Conservation (phyloP, 92 coral and sea anemone species). For the Galaxea fascicularis region DNA sequence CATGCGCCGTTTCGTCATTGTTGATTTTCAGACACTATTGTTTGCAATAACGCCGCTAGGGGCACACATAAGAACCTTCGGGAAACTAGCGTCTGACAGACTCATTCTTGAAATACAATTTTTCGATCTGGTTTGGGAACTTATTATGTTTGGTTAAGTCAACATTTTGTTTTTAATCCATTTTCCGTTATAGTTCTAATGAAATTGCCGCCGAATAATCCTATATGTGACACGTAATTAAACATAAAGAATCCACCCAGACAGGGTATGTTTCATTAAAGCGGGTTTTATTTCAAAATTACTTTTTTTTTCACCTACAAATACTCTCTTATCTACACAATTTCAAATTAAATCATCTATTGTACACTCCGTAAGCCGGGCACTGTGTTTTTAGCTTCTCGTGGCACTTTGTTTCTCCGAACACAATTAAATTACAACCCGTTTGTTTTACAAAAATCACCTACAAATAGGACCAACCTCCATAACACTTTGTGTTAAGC, state of each 20-base stretch:
- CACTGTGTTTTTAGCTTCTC: conserved; percentile 1
- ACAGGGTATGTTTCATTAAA: conserved; percentile 51
- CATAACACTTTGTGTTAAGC: conserved; percentile 52
- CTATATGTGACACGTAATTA: conserved; percentile 6
- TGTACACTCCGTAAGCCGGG: conserved; percentile 32
- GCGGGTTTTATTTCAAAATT: conserved; percentile 88
- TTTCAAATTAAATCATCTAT: conserved; percentile 46
- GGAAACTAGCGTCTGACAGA: conserved; percentile 14
- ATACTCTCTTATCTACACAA: conserved; percentile 50
- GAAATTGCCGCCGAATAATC: conserved; percentile 53
- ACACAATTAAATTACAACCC: conserved; percentile 52
- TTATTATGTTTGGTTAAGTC: conserved; percentile 64
- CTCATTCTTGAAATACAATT: not conserved
- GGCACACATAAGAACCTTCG: conserved; percentile 15
- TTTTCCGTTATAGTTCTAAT: conserved; percentile 60
- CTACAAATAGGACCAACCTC: conserved; percentile 20
- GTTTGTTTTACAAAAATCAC: conserved; percentile 28
- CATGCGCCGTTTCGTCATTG: conserved; percentile 1
- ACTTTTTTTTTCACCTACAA: conserved; percentile 76
- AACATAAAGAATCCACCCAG: conserved; percentile 36
- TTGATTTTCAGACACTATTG: conserved; percentile 22
- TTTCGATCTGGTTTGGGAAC: conserved; percentile 10
- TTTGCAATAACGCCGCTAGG: conserved; percentile 3
- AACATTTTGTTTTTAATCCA: conserved; percentile 58
- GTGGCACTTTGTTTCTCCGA: not conserved